These are phyloP conservation scores for Pristionchus mayeri DNA, from an alignment of 2,888 invertebrate genomes.

Conservation along the genomic window DNA sequence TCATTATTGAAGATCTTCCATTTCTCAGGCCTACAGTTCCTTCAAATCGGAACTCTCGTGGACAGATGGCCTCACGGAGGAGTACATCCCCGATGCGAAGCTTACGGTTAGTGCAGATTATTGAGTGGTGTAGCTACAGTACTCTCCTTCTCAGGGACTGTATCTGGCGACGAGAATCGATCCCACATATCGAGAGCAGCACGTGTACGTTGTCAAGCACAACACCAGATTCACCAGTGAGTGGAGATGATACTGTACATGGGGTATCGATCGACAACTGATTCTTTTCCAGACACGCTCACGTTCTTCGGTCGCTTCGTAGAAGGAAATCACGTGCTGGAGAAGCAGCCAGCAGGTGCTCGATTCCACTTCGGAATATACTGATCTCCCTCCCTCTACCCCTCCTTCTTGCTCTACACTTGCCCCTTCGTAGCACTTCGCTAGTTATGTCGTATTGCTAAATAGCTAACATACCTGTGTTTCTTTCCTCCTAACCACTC, in stretches of 20 bases:
- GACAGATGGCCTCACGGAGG: slow-evolving; percentile 35
- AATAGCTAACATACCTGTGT: too few relatives aligned
- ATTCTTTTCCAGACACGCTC: background rate
- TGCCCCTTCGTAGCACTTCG: background rate
- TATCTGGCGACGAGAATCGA: slow-evolving; percentile 26
- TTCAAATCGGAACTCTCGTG: slow-evolving; percentile 2
- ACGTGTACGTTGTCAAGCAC: slow-evolving; percentile 43
- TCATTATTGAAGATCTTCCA: background rate
- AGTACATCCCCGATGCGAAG: slow-evolving; percentile 3
- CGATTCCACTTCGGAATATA: slow-evolving; percentile 43
- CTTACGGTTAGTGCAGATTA: background rate
- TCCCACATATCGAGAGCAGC: background rate
- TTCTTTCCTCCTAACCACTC: background rate
- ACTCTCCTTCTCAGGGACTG: background rate
- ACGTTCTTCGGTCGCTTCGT: slow-evolving; percentile 27
- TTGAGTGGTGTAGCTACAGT: background rate
- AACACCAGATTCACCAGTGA: slow-evolving; percentile 39
- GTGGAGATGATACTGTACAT: background rate
- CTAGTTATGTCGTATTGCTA: background rate
- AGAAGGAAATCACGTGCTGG: slow-evolving; percentile 35
- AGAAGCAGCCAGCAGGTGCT: slow-evolving; percentile 26
- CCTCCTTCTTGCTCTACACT: background rate
- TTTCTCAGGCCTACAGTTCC: background rate
- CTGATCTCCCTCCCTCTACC: background rate
- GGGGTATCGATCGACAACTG: background rate